Percentiles rank a stretch among this genome's conserved stretches.
phyloP scores from a whole-genome alignment of 2,888 invertebrate genomes.

The Vesta saturnalis region DNA sequence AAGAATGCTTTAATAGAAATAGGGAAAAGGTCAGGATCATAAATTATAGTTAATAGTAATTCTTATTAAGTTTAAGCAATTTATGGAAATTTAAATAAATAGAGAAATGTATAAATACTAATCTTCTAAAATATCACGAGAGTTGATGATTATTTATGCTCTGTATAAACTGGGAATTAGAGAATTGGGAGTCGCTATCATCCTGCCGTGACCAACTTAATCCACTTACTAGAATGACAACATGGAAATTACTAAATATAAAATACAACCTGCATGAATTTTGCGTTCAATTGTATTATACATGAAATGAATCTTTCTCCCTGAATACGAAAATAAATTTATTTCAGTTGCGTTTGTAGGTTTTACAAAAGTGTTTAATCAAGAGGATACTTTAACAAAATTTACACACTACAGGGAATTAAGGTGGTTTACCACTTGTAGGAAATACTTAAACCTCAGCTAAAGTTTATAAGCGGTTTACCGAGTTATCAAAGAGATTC shows the following conservation, averaged over 20 bases:
- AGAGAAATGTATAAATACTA: constrained; percentile 21
- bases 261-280: constrained; percentile 23
- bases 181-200: constrained; percentile 35
- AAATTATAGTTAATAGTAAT: background rate
- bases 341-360: background rate
- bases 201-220: constrained; percentile 31
- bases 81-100: constrained; percentile 16
- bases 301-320: background rate
- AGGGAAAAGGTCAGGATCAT: constrained; percentile 22
- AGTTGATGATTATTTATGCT: constrained; percentile 35
- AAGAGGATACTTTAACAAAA: background rate
- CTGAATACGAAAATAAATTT: background rate
- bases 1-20: constrained; percentile 17
- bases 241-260: constrained; percentile 31
- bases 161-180: constrained; percentile 34
- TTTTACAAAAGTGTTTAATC: background rate
- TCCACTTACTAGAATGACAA: constrained; percentile 34
- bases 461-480: background rate
- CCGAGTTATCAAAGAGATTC: background rate
- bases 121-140: constrained; percentile 31
- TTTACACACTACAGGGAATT: background rate
- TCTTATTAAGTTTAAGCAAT: background rate
- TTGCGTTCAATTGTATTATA: constrained; percentile 3
- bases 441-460: background rate
- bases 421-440: constrained; percentile 1